Percentiles rank a stretch among this genome's conserved stretches.
phyloP scores from a whole-genome alignment of 2,888 invertebrate genomes.

The Rhimphoctona megacephalus region DNA sequence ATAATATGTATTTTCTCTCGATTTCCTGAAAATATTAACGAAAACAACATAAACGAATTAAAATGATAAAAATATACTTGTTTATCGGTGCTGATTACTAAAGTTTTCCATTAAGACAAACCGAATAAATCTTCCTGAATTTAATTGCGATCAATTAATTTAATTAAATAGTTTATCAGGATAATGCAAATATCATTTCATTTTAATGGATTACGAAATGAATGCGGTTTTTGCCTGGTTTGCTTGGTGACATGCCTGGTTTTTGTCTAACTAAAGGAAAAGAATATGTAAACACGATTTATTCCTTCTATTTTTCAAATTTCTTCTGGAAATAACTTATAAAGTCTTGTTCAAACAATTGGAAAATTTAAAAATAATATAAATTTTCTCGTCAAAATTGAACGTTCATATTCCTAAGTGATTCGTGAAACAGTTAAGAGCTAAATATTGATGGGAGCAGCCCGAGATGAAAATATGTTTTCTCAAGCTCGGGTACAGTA shows the following conservation, averaged over 20 bases:
- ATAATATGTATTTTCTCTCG: background rate
- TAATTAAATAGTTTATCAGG: no score
- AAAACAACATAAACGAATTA: no score
- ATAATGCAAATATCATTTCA: background rate
- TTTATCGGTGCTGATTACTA: no score
- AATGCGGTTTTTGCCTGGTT: no score
- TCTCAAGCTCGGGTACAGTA: background rate
- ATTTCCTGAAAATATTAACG: background rate
- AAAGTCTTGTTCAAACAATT: background rate
- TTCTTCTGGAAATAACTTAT: background rate
- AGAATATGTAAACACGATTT: background rate
- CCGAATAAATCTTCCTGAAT: no score
- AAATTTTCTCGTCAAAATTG: background rate
- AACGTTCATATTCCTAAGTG: slow-evolving; percentile 16
- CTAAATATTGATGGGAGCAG: slow-evolving; percentile 8
- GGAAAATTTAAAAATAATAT: background rate
- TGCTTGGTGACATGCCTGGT: no score
- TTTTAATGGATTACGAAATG: background rate
- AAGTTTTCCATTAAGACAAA: no score
- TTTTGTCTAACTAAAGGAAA: background rate
- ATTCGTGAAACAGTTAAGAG: background rate
- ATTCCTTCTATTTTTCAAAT: background rate
- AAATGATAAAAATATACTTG: no score
- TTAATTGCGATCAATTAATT: background rate
- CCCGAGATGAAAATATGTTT: slow-evolving; percentile 12